Conservation (phyloP, 1,140 invertebrate species). For the Capitella teleta region DNA sequence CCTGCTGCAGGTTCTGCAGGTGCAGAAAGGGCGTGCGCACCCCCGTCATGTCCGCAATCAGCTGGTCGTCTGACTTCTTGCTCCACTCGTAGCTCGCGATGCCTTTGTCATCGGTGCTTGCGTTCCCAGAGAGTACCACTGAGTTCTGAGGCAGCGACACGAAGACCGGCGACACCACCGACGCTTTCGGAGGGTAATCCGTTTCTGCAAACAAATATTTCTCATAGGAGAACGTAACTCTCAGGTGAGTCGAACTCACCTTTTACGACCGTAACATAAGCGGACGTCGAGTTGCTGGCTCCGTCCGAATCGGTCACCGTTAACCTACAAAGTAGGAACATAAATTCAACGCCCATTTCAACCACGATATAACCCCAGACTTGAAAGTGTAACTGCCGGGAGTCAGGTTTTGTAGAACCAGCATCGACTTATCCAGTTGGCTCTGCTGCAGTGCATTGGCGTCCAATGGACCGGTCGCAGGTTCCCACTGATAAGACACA, state of each 20-base stretch:
- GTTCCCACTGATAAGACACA: constrained; percentile 77
- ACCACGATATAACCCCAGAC: constrained; percentile 33
- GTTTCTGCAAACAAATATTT: no score
- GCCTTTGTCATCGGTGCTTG: constrained; percentile 83
- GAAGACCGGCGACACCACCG: constrained; percentile 81
- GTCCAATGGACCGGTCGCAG: constrained; percentile 72
- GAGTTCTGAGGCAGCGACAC: constrained; percentile 77
- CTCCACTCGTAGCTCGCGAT: constrained; percentile 91
- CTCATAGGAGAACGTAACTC: no score
- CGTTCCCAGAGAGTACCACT: constrained; percentile 75
- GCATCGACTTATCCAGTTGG: constrained; percentile 53
- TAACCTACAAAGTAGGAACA: constrained; percentile 45
- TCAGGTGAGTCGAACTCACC: constrained; percentile 29
- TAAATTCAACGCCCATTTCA: background rate
- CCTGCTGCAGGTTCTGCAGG: constrained; percentile 79
- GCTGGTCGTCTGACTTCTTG: constrained; percentile 67
- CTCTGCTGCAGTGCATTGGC: constrained; percentile 65
- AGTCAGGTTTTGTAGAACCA: constrained; percentile 66
- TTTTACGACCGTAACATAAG: constrained; percentile 81
- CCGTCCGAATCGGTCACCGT: constrained; percentile 87
- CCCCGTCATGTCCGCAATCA: constrained; percentile 80
- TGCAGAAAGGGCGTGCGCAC: constrained; percentile 75
- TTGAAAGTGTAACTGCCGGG: constrained; percentile 88
- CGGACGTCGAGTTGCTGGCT: constrained; percentile 69
- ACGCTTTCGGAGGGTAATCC: constrained; percentile 88